Evolutionary conservation across 2,113 vertebrate species (phyloP), one percentile per base, ranked within the genome.

Genomic region (Phaetusa simplex): DNA sequence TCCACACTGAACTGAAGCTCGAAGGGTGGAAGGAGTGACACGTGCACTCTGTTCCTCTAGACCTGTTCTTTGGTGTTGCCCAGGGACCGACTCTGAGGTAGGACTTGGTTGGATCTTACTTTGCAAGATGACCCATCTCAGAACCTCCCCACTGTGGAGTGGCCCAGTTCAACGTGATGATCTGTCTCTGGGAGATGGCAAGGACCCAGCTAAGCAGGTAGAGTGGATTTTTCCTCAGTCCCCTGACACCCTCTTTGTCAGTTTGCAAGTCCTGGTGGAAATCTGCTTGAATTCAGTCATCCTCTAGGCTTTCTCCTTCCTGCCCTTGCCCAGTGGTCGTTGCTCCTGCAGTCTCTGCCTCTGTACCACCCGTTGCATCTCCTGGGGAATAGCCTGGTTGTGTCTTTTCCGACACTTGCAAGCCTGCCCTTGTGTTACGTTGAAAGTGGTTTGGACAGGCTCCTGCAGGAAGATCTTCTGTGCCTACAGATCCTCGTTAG

Each of bases 111-210:
- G 40, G 49, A 12, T n/a, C 52, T 67, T 38, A 14, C 76, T 64
- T 34, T 7, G 32, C 38, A 43, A 42, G 58, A 3, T 34, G 59
- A 7, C 49, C 73, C 43, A 27, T 26, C 69, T 78, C 61, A 43
- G 69, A 52, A 61, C 11, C 3, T 55, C 53, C 72, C 30, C 24
- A 2, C 12, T 0, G 0, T 26, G 52, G 17, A 21, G 21, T 8
- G 30, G 19, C 66, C 42, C 49, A 15, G 32, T 66, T 59, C 38
- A 15, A 2, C 0, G 0, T 4, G 26, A 7, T 21, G 22, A 6
- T 38, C 34, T n/a, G 56, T n/a, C 23, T 72, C 22, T 27, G 24
- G 86, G 52, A 88, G 62, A 8, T 15, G 20, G 18, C 50, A n/a
- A 82, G 45, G 13, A 43, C 38, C 21, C 38, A 49, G 38, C 58